phyloP scores from a whole-genome alignment of 1,140 invertebrate genomes.

The Drosophila saltans region DNA sequence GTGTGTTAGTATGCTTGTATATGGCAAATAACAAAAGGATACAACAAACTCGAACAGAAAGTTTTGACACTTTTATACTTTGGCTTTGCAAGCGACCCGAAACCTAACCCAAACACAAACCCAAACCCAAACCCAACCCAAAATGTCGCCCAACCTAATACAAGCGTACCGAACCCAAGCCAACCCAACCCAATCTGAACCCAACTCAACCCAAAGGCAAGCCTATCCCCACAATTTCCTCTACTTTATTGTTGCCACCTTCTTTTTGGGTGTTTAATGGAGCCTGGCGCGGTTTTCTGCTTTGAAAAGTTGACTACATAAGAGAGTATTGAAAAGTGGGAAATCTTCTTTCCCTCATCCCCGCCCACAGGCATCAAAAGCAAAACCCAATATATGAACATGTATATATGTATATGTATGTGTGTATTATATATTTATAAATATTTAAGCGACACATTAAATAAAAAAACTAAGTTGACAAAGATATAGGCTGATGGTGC shows the following conservation, averaged over 20 bases:
- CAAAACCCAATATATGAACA: no score
- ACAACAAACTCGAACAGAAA: constrained; percentile 76
- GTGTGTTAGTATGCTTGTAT: not conserved
- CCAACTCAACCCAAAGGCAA: constrained; percentile 3
- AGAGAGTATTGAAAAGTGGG: not conserved
- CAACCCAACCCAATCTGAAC: not conserved
- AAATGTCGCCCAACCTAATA: constrained; percentile 1
- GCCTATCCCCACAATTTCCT: constrained; percentile 17
- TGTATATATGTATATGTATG: no score
- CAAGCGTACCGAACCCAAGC: constrained; percentile 17
- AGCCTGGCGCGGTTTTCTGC: constrained; percentile 62
- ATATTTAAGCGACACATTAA: no score
- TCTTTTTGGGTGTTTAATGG: constrained; percentile 70
- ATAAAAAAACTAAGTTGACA: no score
- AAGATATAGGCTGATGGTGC: no score
- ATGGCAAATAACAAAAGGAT: constrained; percentile 67
- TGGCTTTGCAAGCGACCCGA: constrained; percentile 66
- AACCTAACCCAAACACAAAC: constrained; percentile 40
- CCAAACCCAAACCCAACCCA: not conserved
- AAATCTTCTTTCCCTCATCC: not conserved
- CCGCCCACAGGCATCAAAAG: no score
- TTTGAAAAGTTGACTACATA: constrained; percentile 61
- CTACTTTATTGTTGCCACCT: not conserved
- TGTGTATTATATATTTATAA: no score
- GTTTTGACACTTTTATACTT: constrained; percentile 80